Percentiles rank a stretch among this genome's conserved stretches.
Evolutionary conservation across 64 coral and sea anemone species (phyloP).

Genomic region (Astreopora myriophthalma): DNA sequence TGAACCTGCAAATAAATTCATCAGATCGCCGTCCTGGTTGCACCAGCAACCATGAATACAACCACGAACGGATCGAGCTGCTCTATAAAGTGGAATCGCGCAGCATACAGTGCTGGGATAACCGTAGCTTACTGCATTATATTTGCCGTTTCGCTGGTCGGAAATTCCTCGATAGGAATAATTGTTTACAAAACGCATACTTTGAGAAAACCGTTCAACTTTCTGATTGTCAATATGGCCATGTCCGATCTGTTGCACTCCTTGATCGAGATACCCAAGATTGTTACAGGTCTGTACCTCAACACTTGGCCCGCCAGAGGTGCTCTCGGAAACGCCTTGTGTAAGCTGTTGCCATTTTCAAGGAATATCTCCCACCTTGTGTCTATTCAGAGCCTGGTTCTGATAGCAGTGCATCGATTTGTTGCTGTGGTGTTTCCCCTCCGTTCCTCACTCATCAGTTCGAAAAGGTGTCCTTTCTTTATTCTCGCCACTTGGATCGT

Average conservation of each 20-base stretch:
- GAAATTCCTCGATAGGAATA: neutral
- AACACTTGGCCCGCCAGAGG: neutral
- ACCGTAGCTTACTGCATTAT: neutral
- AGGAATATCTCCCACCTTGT: neutral
- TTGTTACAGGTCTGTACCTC: no score
- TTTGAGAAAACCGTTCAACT: neutral
- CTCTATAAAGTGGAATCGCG: neutral
- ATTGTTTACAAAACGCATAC: neutral
- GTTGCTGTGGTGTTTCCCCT: neutral
- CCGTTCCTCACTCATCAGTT: neutral
- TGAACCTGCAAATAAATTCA: no score
- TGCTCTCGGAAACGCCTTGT: neutral
- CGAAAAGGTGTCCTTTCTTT: neutral
- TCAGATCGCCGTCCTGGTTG: no score
- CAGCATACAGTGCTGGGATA: neutral
- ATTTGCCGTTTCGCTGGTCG: neutral
- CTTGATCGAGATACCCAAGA: no score
- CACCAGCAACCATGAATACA: neutral
- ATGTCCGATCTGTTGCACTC: neutral
- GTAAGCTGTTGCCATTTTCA: neutral
- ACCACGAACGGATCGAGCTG: neutral
- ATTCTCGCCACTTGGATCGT: neutral
- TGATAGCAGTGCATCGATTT: constrained; percentile 15
- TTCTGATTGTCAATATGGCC: neutral
- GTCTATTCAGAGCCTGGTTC: neutral